Percentiles rank a stretch among this genome's conserved stretches.
phyloP scores from a whole-genome alignment of 2,113 vertebrate species.

The Podilymbus podiceps region DNA sequence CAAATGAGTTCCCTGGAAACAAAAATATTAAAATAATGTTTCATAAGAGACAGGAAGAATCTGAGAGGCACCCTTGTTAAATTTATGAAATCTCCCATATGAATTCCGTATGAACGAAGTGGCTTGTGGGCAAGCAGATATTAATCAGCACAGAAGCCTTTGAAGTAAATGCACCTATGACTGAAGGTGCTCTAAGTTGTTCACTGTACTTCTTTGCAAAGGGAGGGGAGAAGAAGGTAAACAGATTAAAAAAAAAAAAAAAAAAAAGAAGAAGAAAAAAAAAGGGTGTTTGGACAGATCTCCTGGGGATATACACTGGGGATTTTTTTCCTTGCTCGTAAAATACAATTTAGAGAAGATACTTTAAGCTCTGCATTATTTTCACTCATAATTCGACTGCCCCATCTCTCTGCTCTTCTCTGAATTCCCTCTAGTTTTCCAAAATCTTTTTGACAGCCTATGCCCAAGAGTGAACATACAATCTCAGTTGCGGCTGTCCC shows the following conservation, averaged over 20 bases:
- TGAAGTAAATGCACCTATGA: background rate
- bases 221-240: background rate
- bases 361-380: background rate
- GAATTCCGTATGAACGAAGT: constrained; percentile 8
- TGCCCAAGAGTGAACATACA: background rate
- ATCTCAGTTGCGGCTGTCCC: background rate
- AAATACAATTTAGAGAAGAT: background rate
- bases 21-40: constrained; percentile 24
- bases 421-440: background rate
- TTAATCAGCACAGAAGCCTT: background rate
- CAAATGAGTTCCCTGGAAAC: background rate
- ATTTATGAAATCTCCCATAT: constrained; percentile 6
- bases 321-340: background rate
- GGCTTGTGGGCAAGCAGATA: background rate
- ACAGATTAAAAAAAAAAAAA: background rate
- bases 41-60: background rate
- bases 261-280: fast-evolving
- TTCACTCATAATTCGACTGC: background rate
- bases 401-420: background rate
- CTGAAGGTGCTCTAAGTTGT: background rate
- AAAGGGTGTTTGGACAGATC: background rate
- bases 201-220: background rate
- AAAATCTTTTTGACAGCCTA: background rate
- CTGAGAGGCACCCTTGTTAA: background rate
- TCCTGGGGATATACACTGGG: background rate